Base-by-base conservation (phyloP, 2,888 invertebrate species). In the Spicauda simplicius region DNA sequence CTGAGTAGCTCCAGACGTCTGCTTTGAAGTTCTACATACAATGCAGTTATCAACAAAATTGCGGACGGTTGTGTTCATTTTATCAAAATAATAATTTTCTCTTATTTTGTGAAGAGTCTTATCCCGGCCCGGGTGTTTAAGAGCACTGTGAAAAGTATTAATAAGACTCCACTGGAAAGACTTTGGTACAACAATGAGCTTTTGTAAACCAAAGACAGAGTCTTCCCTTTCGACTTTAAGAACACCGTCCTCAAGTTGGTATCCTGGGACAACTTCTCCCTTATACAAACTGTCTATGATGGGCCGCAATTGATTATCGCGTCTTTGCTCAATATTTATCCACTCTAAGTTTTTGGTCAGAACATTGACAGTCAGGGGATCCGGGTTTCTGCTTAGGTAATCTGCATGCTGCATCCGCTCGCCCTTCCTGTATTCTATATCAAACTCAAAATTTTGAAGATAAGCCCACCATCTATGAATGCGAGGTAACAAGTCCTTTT, bases 401-500 rank as follows among this genome's bases (percentile, higher is more conserved):
- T 74, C 73, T 12, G 70, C 72, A 45, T 74, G 71, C 12, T 64
- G 72, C 18, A 73, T 7, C 1, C 63, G 66, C 14, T 71, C 63
- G 7, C 74, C 74, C 50, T 73, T 74, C 0, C 72, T 55, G 14
- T 76, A 76, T 25, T 74, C 73, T 2, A 78, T 37, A 0, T 74
- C 69, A 41, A 77, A 77, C 2, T 73, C 60, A 41, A 50, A 79
- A 45, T 76, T 76, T 69, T 80, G 78, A 0, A 82, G 52, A 56
- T 56, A 80, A 0, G 77, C 71, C 79, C 79, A 82, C 80, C 80
- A 80, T 0, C 80, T 45, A 58, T 78, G 74, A 2, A 81, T 70
- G 0, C 80, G 58, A 0, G 79, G 77, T 0, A 78, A 37, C 0
- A 80, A 54, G 2, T 80, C 79, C 57, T 74, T 69, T 68, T 80